Evolutionary conservation across 2,113 vertebrate species (phyloP).

Genomic region (Catharus bicknelli): DNA sequence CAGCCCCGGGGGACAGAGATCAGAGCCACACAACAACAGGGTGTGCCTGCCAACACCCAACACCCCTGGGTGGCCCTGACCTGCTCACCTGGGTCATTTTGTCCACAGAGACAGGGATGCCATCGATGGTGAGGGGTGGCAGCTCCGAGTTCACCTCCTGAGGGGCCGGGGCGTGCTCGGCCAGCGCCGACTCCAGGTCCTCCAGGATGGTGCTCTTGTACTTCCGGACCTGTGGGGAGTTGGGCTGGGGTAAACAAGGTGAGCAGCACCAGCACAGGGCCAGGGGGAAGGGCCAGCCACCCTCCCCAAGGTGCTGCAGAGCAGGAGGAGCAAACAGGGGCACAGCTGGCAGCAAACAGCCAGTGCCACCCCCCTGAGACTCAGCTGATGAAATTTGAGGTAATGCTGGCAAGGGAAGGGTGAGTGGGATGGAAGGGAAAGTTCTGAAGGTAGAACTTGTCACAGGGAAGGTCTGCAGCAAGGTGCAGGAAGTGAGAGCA

Average conservation of each 20-base stretch:
- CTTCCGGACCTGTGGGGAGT: conserved; percentile 88
- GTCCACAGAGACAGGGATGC: conserved; percentile 97
- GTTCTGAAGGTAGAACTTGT: background rate
- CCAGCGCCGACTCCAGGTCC: conserved; percentile 93
- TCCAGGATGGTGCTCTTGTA: conserved; percentile 98
- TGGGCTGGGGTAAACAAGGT: conserved; percentile 61
- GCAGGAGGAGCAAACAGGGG: conserved; percentile 29
- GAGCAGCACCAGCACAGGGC: conserved; percentile 34
- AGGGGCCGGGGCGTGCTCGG: conserved; percentile 92
- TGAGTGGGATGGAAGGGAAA: background rate
- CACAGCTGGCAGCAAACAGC: conserved; percentile 6
- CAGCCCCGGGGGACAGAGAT: background rate
- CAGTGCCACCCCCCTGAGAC: background rate
- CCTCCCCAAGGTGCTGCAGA: background rate
- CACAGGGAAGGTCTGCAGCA: fast-evolving
- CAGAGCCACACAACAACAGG: background rate
- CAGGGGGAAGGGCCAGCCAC: background rate
- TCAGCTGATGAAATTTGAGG: conserved; percentile 70
- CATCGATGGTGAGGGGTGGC: conserved; percentile 94
- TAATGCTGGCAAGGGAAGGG: background rate
- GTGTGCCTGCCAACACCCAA: background rate
- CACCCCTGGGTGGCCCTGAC: too few species aligned
- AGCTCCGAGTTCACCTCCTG: conserved; percentile 93
- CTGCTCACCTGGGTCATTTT: conserved; percentile 96
- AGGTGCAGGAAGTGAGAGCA: background rate